These are phyloP conservation scores for Drosophila carrolli DNA, from an alignment of 1,140 invertebrate genomes.

Conservation along the genomic window DNA sequence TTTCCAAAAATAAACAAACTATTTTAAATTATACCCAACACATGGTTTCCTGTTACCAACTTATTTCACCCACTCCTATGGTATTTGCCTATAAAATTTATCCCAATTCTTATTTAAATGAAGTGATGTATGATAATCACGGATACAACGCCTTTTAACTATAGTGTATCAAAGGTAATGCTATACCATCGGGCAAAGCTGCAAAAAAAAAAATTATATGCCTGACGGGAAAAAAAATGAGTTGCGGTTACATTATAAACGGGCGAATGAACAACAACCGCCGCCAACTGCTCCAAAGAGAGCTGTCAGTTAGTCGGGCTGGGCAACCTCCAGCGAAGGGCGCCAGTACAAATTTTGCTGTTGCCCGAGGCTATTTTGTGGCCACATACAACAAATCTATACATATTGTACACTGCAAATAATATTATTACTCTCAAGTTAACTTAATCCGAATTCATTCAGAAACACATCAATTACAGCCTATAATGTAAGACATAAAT, in stretches of 20 bases:
- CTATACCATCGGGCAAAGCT: conserved; percentile 26
- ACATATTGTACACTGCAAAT: conserved; percentile 8
- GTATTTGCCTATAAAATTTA: conserved; percentile 17
- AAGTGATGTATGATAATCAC: conserved; percentile 44
- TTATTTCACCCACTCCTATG: conserved; percentile 27
- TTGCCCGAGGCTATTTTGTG: conserved; percentile 28
- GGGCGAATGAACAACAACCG: conserved; percentile 67
- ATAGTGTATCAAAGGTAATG: conserved; percentile 54
- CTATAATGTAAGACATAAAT: too few species aligned
- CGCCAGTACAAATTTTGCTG: conserved; percentile 32
- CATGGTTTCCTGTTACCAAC: conserved; percentile 2
- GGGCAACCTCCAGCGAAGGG: conserved; percentile 67
- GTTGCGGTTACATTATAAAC: conserved; percentile 77
- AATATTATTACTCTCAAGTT: not conserved
- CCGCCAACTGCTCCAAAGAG: conserved; percentile 33
- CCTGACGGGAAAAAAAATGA: conserved; percentile 47
- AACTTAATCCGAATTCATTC: not conserved
- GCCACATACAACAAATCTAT: conserved; percentile 17
- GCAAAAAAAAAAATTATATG: conserved; percentile 46
- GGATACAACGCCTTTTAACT: conserved; percentile 34
- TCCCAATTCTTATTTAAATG: conserved; percentile 32
- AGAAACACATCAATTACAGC: too few species aligned
- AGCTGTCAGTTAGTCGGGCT: conserved; percentile 31
- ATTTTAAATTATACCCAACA: not conserved
- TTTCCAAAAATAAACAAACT: not conserved